Conservation (phyloP, 1,140 invertebrate genomes). For the Calliopsis andreniformis region DNA sequence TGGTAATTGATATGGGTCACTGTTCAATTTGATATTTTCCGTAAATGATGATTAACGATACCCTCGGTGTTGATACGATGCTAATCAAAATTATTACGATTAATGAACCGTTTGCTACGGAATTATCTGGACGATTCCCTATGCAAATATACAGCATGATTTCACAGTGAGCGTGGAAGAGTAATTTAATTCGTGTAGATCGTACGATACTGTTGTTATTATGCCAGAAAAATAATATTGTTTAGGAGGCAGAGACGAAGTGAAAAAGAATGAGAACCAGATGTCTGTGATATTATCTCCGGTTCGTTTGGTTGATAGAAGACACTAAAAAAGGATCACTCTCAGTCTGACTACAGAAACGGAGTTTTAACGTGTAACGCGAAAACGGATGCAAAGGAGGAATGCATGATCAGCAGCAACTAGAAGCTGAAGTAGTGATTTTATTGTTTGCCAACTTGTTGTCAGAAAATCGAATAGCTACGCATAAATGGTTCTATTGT, state of each 20-base stretch:
- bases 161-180: background rate
- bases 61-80: background rate
- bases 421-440: conserved; percentile 14
- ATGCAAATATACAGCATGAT: too few relatives aligned
- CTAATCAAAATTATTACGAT: background rate
- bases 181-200: background rate
- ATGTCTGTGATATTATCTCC: background rate
- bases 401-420: conserved; percentile 9
- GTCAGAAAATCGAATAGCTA: conserved; percentile 4
- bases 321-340: too few relatives aligned
- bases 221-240: background rate
- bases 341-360: too few relatives aligned
- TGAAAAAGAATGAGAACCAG: conserved; percentile 1
- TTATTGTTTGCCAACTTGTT: conserved; percentile 1
- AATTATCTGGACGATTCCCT: background rate
- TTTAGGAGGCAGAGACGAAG: background rate
- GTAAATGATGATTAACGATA: conserved; percentile 16
- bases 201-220: background rate
- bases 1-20: background rate
- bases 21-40: background rate
- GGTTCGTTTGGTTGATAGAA: too few relatives aligned
- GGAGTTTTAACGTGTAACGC: background rate
- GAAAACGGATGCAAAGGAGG: background rate
- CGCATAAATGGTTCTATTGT: conserved; percentile 16
- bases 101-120: background rate